These are phyloP conservation scores for Synanthedon vespiformis DNA, from an alignment of 2,888 invertebrate species.

Conservation along the genomic window DNA sequence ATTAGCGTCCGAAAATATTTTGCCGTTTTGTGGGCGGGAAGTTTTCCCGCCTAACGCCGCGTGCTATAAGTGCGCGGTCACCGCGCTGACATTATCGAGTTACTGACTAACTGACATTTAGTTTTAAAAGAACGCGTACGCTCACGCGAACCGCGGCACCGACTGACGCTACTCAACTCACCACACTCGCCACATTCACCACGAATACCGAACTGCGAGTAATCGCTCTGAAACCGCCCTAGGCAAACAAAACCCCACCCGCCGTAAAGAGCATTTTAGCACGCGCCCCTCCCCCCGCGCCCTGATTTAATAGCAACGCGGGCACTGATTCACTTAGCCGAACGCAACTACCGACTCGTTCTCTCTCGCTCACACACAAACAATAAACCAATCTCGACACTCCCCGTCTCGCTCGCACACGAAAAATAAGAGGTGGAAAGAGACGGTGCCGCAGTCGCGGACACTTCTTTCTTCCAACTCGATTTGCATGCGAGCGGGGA, in stretches of 20 bases:
- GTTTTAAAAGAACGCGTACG: slow-evolving; percentile 29
- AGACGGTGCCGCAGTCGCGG: slow-evolving; percentile 45
- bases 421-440: slow-evolving; percentile 30
- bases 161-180: slow-evolving; percentile 20
- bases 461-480: slow-evolving; percentile 65
- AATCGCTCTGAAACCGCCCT: slow-evolving; percentile 61
- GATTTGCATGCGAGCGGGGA: slow-evolving; percentile 66
- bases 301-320: slow-evolving; percentile 69
- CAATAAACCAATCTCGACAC: slow-evolving; percentile 18
- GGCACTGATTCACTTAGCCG: slow-evolving; percentile 70
- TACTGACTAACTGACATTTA: slow-evolving; percentile 12
- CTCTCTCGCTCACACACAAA: slow-evolving; percentile 43
- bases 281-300: slow-evolving; percentile 55
- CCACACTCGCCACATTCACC: slow-evolving; percentile 23
- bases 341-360: slow-evolving; percentile 58
- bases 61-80: slow-evolving; percentile 52
- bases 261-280: slow-evolving; percentile 65
- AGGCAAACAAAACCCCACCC: slow-evolving; percentile 68
- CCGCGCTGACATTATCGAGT: slow-evolving; percentile 49
- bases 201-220: slow-evolving; percentile 27
- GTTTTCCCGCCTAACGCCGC: slow-evolving; percentile 60
- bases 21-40: slow-evolving; percentile 62
- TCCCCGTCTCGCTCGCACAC: slow-evolving; percentile 23
- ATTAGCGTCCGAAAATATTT: slow-evolving; percentile 71
- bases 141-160: slow-evolving; percentile 37